Evolutionary conservation across 2,888 invertebrate genomes (phyloP), one percentile per base, ranked within the genome.

Genomic region (Iphiclides podalirius): DNA sequence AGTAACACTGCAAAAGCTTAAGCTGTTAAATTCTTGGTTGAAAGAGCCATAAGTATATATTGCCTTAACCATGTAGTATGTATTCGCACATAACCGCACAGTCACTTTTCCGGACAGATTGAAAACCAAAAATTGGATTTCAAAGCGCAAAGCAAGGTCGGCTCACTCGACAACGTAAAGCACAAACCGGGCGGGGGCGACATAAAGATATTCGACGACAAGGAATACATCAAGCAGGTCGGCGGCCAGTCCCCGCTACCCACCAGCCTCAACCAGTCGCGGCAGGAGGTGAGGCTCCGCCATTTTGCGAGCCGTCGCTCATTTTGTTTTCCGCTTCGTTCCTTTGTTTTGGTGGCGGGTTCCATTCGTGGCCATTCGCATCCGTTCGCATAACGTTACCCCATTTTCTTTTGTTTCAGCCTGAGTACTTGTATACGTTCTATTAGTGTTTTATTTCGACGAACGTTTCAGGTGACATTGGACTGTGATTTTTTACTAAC

Each of bases 101-200:
- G 71, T 75, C 67, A 75, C 72, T 83, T 80, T 85, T 76, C 68
- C 67, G 69, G 76, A 75, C 91, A 96, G 96, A 96, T 97, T 72
- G 95, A 95, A 90, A 94, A 93, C 68, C 95, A 95, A 90, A 97
- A 97, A 88, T 82, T 97, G 86, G 96, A 97, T 69, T 93, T 97
- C 88, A 97, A 96, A 89, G 97, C 95, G 59, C 93, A 95, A 85
- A 96, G 97, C 86, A 96, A 97, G 89, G 91, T 98, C 64, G 97
- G 97, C 64, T 97, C 97, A 48, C 75, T 96, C 90, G 96, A 96
- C 83, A 97, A 97, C 86, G 92, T 97, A 64, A 95, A 94, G 79
- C 94, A 98, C 90, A 95, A 92, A 89, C 96, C 98, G 50, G 95
- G 96, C 64, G 98, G 98, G 55, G 98, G 98, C 39, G 96, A 96